Evolutionary conservation across 2,888 invertebrate genomes (phyloP).

Genomic region (Hetaerina titia): DNA sequence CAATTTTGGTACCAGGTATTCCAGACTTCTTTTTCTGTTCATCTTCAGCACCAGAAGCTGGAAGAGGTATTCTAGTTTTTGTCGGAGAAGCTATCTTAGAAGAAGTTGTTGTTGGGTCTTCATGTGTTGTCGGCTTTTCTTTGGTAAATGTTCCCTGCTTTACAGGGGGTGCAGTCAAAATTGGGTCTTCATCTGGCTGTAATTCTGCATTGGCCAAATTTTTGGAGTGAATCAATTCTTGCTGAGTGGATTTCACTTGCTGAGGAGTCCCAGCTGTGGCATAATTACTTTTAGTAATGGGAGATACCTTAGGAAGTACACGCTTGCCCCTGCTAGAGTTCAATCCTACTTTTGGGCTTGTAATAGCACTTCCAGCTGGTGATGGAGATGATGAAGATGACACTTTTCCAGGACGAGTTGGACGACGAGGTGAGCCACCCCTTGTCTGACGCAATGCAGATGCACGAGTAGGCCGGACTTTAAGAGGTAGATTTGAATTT

Average conservation of each 20-base stretch:
- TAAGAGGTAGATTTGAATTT: slow-evolving; percentile 61
- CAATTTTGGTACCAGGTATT: slow-evolving; percentile 70
- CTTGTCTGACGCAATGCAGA: slow-evolving; percentile 74
- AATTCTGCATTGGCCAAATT: slow-evolving; percentile 72
- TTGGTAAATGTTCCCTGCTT: slow-evolving; percentile 96
- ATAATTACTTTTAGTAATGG: slow-evolving; percentile 35
- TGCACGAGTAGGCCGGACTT: slow-evolving; percentile 73
- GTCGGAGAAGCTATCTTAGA: slow-evolving; percentile 70
- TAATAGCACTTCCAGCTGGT: slow-evolving; percentile 70
- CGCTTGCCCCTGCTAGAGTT: slow-evolving; percentile 71
- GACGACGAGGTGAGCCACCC: slow-evolving; percentile 72
- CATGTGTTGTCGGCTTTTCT: slow-evolving; percentile 77
- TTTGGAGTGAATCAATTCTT: slow-evolving; percentile 45
- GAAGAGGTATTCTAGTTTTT: slow-evolving; percentile 56
- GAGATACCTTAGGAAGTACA: slow-evolving; percentile 59
- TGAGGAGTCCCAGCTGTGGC: slow-evolving; percentile 30
- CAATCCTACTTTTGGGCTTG: slow-evolving; percentile 69
- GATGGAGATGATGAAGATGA: slow-evolving; percentile 69
- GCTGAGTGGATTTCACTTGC: slow-evolving; percentile 63
- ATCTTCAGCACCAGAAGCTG: slow-evolving; percentile 69
- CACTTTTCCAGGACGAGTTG: slow-evolving; percentile 23
- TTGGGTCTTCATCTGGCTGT: slow-evolving; percentile 75
- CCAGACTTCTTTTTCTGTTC: slow-evolving; percentile 69
- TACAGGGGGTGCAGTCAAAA: slow-evolving; percentile 80
- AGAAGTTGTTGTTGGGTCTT: slow-evolving; percentile 67